These are phyloP conservation scores for Drosophila suboccidentalis DNA, from an alignment of 2,888 invertebrate species.

Conservation along the genomic window DNA sequence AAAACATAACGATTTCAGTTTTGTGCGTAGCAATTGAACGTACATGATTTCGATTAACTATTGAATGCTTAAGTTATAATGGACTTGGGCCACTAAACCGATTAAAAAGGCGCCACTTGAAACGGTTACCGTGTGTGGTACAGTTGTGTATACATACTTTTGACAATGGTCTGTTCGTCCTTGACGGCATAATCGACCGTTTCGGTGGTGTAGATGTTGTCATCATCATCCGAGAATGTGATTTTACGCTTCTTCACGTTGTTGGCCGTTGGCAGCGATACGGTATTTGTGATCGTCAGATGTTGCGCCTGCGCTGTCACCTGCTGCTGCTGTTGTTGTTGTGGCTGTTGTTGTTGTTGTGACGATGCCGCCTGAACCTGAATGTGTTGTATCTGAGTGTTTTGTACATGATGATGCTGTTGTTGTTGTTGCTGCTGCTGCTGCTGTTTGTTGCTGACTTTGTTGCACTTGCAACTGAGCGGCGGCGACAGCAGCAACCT, in stretches of 20 bases:
- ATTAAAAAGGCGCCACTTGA: not conserved
- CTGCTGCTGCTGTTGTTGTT: constrained; percentile 61
- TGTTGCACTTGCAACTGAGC: constrained; percentile 65
- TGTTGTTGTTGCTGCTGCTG: constrained; percentile 49
- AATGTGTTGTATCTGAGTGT: constrained; percentile 82
- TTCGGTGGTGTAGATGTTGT: constrained; percentile 85
- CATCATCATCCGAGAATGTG: constrained; percentile 85
- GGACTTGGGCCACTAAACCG: no score
- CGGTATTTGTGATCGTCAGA: constrained; percentile 72
- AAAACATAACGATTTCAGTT: no score
- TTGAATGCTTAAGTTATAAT: no score
- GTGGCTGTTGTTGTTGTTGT: constrained; percentile 64
- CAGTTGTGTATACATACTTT: constrained; percentile 73
- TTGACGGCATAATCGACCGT: constrained; percentile 83
- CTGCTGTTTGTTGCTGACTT: constrained; percentile 46
- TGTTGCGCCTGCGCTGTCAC: constrained; percentile 68
- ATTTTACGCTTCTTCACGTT: constrained; percentile 83
- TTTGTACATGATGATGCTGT: constrained; percentile 82
- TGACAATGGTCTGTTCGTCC: constrained; percentile 83
- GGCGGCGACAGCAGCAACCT: constrained; percentile 68
- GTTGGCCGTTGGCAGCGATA: constrained; percentile 68
- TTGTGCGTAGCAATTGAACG: no score
- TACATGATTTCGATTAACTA: no score
- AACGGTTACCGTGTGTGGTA: not conserved
- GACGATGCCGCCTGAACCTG: constrained; percentile 79